Base-by-base conservation (phyloP, 2,797 vertebrate species). In the Caiman crocodilus region DNA sequence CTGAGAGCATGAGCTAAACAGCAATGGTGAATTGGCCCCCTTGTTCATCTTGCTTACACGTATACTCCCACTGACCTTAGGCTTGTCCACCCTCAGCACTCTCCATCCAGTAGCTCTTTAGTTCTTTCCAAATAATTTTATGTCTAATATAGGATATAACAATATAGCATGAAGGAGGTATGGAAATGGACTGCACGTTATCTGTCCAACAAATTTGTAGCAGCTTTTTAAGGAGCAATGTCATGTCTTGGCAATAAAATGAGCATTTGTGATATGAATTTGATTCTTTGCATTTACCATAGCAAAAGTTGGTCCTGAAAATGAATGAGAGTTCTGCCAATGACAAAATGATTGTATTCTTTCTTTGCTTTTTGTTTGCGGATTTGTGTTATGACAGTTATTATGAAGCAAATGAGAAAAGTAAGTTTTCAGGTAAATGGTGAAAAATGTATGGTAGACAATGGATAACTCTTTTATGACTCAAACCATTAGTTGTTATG, bases 341-440 rank as follows among this genome's bases (percentile, higher is more conserved):
- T 85, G 35, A 21, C 85, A 42, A 23, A 15, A 4, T 9, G 69
- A 85, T 79, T 81, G 79, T 32, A 25, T 74, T 95, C 79, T 67
- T 88, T 94, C 89, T 93, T 94, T 94, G 9, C 50, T 77, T 94
- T 18, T 63, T 87, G 21, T 75, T 89, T 85, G 60, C 20, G 50
- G 82, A 21, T 76, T 74, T 92, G 87, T 92, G 77, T 85, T 83
- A 20, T 0, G 56, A 67, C 83, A 35, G n/a, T 86, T 91, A 32
- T 42, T 90, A 87, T 79, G 60, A 92, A 50, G 73, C 55, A 57
- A 21, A 6, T 93, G 75, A 60, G 85, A 80, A 83, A 79, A 80
- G n/a, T 13, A 16, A 74, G 59, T 67, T 93, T 93, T 77, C 73
- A 92, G 76, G 10, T 55, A 28, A 4, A 32, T 76, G 76, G 11